Conservation (phyloP, 2,113 vertebrate genomes). For the Microcebus griseorufus region DNA sequence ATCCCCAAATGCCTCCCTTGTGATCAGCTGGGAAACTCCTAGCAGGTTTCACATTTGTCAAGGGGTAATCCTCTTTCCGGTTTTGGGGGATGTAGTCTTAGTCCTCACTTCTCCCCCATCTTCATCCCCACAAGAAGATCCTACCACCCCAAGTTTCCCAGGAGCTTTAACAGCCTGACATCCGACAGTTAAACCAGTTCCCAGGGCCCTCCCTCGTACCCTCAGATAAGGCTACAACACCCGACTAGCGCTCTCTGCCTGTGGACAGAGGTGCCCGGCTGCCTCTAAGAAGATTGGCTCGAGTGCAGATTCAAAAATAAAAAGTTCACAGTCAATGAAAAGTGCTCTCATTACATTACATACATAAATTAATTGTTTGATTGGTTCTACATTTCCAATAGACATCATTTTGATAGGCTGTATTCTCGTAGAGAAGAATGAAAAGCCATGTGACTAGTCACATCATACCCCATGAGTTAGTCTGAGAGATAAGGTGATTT, state of each 20-base stretch:
- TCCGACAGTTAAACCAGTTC: not conserved
- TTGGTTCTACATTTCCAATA: constrained; percentile 77
- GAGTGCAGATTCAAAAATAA: constrained; percentile 82
- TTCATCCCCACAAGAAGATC: constrained; percentile 4
- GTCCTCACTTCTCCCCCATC: constrained; percentile 4
- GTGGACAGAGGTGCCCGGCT: constrained; percentile 80
- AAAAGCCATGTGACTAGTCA: constrained; percentile 78
- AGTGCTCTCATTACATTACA: constrained; percentile 85
- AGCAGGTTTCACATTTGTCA: constrained; percentile 20
- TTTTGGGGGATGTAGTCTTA: not conserved
- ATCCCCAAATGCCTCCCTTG: not conserved
- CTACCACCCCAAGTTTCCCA: constrained; percentile 21
- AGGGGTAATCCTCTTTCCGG: not conserved
- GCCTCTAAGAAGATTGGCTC: constrained; percentile 81
- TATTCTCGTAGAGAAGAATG: constrained; percentile 86
- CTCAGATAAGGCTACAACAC: constrained; percentile 49
- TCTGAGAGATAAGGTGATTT: constrained; percentile 71
- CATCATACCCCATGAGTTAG: constrained; percentile 46
- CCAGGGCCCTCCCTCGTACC: constrained; percentile 40
- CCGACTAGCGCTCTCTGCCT: constrained; percentile 49
- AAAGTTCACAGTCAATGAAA: constrained; percentile 84
- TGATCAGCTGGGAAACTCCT: not conserved
- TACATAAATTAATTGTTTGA: constrained; percentile 84
- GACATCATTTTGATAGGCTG: constrained; percentile 82
- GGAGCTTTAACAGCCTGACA: constrained; percentile 31